A percentile compares a stretch with the other conserved stretches of the same genome.
These are phyloP conservation scores for Chauna torquata DNA, from an alignment of 2,113 vertebrate genomes.

Conservation along the genomic window DNA sequence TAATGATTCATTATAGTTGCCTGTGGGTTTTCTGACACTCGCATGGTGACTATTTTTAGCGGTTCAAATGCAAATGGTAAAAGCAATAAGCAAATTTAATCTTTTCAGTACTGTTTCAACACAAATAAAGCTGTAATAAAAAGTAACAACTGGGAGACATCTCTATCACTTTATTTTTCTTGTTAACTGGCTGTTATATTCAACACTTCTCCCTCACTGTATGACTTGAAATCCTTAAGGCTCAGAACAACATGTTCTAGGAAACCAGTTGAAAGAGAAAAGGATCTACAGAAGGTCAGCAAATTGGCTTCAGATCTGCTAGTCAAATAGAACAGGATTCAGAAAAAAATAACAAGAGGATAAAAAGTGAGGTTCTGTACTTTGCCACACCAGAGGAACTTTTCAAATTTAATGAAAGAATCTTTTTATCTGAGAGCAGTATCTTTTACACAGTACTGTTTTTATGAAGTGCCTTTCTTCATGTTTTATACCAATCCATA, in stretches of 20 bases:
- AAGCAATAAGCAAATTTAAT: background rate
- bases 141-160: background rate
- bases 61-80: background rate
- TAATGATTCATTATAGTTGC: background rate
- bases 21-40: background rate
- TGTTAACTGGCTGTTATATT: background rate
- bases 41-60: background rate
- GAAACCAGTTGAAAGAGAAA: background rate
- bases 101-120: background rate
- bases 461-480: background rate
- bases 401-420: background rate
- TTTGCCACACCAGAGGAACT: background rate
- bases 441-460: background rate
- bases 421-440: background rate
- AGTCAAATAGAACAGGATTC: background rate
- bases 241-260: background rate
- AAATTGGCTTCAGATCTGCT: background rate
- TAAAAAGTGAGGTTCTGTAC: background rate
- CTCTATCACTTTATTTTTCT: background rate
- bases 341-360: background rate
- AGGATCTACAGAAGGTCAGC: background rate
- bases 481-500: background rate
- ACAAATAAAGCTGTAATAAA: background rate
- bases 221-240: background rate
- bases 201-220: background rate